Conservation (phyloP, 2,113 vertebrate genomes). For the Mellivora capensis region DNA sequence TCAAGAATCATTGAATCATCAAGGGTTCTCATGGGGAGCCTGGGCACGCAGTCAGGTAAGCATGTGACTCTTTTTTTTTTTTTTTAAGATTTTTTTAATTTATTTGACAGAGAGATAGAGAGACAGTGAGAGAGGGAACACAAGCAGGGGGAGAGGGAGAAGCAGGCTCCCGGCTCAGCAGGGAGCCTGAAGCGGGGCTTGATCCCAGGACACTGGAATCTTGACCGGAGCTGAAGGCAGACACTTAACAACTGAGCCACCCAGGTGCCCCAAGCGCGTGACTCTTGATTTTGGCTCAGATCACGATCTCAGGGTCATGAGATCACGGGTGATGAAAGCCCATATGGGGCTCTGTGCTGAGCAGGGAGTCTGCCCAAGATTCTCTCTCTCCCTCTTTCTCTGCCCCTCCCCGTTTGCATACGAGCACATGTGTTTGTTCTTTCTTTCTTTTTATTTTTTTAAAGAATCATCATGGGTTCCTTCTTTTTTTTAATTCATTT, state of each 20-base stretch:
- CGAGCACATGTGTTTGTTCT: too few species aligned
- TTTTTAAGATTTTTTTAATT: too few species aligned
- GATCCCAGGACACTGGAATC: too few species aligned
- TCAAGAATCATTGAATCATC: background rate
- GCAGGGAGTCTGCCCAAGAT: background rate
- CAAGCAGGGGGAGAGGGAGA: too few species aligned
- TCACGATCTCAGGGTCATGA: background rate
- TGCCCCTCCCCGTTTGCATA: background rate
- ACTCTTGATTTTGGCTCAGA: background rate
- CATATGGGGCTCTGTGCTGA: background rate
- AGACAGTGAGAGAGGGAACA: too few species aligned
- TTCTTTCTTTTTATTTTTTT: too few species aligned
- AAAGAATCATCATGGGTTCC: background rate
- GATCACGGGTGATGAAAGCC: background rate
- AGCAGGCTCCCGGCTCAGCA: too few species aligned
- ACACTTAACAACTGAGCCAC: too few species aligned
- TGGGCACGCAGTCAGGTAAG: background rate
- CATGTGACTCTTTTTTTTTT: background rate
- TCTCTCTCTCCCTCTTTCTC: background rate
- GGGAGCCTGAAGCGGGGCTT: too few species aligned
- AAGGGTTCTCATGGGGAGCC: background rate
- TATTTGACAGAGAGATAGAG: too few species aligned
- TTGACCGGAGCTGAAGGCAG: too few species aligned
- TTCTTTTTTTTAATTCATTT: background rate
- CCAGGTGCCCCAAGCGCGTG: background rate